Conservation (phyloP, 2,888 invertebrate species). For the Helobdella robusta region DNA sequence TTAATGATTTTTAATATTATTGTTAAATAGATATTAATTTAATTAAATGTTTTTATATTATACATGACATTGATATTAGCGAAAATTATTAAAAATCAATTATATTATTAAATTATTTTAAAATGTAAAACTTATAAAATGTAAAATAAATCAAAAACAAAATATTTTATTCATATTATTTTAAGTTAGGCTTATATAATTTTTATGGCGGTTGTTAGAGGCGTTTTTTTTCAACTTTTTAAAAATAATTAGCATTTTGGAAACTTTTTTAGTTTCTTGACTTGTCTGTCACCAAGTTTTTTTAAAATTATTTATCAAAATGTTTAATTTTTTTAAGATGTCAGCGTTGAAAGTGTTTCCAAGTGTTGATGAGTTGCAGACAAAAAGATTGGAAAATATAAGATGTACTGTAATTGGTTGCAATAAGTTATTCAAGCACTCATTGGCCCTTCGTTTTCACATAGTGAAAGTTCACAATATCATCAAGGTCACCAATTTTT, state of each 20-base stretch:
- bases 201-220: no score
- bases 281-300: neutral
- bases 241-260: neutral
- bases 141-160: no score
- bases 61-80: no score
- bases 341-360: constrained; percentile 1
- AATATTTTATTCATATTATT: no score
- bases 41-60: no score
- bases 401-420: constrained; percentile 11
- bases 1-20: no score
- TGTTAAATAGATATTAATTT: no score
- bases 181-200: no score
- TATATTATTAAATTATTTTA: no score
- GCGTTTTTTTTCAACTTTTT: no score
- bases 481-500: constrained; percentile 3
- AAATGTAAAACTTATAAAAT: no score
- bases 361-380: constrained; percentile 3
- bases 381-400: constrained; percentile 5
- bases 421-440: constrained; percentile 18
- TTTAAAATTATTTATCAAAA: neutral
- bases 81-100: no score
- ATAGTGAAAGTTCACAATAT: constrained; percentile 24
- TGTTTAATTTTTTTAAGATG: neutral
- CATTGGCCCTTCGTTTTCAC: constrained; percentile 20
- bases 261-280: neutral